These are phyloP conservation scores for Leptopilina boulardi DNA, from an alignment of 1,140 invertebrate genomes.

Conservation along the genomic window DNA sequence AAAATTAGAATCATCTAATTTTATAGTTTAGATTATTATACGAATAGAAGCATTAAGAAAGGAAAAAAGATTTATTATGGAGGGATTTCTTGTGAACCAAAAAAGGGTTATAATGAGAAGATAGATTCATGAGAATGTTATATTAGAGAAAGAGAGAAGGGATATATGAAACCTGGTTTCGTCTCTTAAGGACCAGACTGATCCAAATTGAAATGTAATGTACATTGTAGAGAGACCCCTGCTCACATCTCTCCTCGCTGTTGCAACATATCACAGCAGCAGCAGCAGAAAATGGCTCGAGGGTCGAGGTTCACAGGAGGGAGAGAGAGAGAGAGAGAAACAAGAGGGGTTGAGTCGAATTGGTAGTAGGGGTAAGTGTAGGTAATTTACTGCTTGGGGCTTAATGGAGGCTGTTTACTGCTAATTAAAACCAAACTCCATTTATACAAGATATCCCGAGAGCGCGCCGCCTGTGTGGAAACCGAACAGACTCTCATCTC, in stretches of 20 bases:
- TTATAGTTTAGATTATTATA: no score
- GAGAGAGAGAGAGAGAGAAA: no score
- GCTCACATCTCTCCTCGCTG: not conserved
- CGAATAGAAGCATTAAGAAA: no score
- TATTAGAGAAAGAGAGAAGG: no score
- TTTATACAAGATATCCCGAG: constrained; percentile 55
- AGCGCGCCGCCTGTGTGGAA: not conserved
- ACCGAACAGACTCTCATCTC: not conserved
- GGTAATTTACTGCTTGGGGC: constrained; percentile 66
- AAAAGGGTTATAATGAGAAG: not conserved
- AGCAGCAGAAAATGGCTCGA: constrained; percentile 17
- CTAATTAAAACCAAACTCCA: constrained; percentile 73
- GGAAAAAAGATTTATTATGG: no score
- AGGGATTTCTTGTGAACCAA: no score
- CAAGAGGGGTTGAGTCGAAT: constrained; percentile 29
- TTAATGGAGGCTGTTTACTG: constrained; percentile 74
- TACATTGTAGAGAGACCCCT: not conserved
- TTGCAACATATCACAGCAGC: not conserved
- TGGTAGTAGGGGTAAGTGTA: constrained; percentile 63
- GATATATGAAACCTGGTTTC: not conserved
- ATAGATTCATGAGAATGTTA: not conserved
- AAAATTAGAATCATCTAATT: no score
- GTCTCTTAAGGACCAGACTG: constrained; percentile 14
- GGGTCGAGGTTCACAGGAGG: constrained; percentile 25
- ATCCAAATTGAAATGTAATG: constrained; percentile 33